A percentile compares a stretch with the other conserved stretches of the same genome.
Evolutionary conservation across 1,140 invertebrate species (phyloP).

Genomic region (Drosophila parabipectinata): DNA sequence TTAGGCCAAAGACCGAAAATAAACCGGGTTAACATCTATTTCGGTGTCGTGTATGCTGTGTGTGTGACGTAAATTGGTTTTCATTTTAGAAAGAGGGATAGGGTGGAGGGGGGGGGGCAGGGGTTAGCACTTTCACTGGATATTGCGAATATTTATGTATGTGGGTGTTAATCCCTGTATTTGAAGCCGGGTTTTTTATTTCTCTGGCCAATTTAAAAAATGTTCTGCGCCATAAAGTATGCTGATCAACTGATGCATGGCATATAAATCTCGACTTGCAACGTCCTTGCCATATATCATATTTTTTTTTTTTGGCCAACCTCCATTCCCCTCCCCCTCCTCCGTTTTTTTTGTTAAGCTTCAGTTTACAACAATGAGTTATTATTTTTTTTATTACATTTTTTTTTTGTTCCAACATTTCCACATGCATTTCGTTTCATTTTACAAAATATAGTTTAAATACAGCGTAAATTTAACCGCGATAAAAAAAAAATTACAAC

Average conservation of each 20-base stretch:
- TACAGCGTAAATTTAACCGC: conserved; percentile 74
- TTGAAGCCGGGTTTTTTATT: not conserved
- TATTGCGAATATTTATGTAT: conserved; percentile 34
- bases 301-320: not conserved
- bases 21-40: conserved; percentile 40
- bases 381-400: conserved; percentile 36
- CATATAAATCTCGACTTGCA: conserved; percentile 39
- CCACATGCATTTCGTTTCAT: conserved; percentile 69
- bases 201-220: not conserved
- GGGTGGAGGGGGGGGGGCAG: too few relatives aligned
- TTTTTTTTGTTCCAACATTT: conserved; percentile 55
- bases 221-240: conserved; percentile 51
- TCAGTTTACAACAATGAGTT: conserved; percentile 45
- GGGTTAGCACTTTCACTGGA: conserved; percentile 31
- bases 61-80: conserved; percentile 43
- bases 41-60: conserved; percentile 17
- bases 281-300: conserved; percentile 27
- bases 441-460: conserved; percentile 69
- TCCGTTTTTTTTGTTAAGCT: not conserved
- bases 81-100: not conserved
- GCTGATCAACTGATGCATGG: conserved; percentile 51
- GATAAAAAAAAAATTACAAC: conserved; percentile 67
- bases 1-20: conserved; percentile 27
- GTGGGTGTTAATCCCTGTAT: conserved; percentile 9
- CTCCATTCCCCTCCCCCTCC: too few relatives aligned